Base-by-base conservation (phyloP, 2,888 invertebrate species). In the Lagria hirta region DNA sequence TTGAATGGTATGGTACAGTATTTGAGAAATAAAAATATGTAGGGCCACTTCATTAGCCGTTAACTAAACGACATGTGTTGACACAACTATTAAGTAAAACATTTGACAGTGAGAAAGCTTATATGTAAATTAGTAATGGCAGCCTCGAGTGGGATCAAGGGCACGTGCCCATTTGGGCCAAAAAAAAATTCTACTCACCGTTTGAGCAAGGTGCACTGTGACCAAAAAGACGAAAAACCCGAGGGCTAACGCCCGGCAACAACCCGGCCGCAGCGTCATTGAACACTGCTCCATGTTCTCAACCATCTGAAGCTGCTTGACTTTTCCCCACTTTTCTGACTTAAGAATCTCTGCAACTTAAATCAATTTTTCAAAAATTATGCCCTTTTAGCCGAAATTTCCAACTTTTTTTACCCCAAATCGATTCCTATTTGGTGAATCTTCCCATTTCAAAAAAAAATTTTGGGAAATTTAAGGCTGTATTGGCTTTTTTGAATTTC, bases 241-340 rank as follows among this genome's bases (percentile, higher is more conserved):
- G 51, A 64, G 63, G 64, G 63, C 65, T 45, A 64, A 56, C 58
- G 64, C 67, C 70, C 68, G 69, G 67, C 70, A 66, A 66, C 64
- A 63, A 57, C 68, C 67, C 64, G 64, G 64, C 65, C 69, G 70
- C 69, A 66, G 69, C 71, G 70, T 66, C 70, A 72, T 71, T 58
- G 68, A 68, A 65, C 66, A 71, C 71, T 71, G 69, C 63, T 53
- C 61, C 68, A 68, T 67, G 61, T 66, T 66, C 62, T 58, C 57
- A 54, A 52, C 53, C 57, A 50, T 52, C 54, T 45, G 60, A 58
- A 55, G 49, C 62, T 53, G 54, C 55, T 58, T 42, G 55, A 52
- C 53, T 55, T 52, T 51, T 59, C 62, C 66, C 66, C 67, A 59
- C 66, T 54, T 48, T 34, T 26, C 8, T 37, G 5, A 49, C 61